Conservation (phyloP, 2,113 vertebrate species). For the Columba livia region DNA sequence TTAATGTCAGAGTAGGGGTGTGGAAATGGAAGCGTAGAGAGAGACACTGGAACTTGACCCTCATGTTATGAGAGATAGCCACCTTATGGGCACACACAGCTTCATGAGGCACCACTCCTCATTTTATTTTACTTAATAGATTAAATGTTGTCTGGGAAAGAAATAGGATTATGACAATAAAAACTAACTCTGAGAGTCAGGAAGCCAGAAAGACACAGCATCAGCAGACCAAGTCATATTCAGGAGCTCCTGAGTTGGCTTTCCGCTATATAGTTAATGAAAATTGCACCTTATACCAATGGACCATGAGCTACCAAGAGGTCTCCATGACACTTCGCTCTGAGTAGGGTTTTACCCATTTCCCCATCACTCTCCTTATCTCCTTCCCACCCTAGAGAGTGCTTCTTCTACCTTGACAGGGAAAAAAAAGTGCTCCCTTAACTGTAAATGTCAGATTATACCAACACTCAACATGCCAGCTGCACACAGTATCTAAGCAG, state of each 20-base stretch:
- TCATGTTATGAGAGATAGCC: not conserved
- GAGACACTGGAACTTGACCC: not conserved
- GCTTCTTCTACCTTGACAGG: not conserved
- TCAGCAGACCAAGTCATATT: not conserved
- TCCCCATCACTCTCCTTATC: not conserved
- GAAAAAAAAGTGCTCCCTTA: not conserved
- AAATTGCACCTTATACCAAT: not conserved
- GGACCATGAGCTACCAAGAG: not conserved
- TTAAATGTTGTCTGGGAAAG: not conserved
- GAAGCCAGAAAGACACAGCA: not conserved
- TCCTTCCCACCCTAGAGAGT: not conserved
- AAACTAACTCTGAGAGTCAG: not conserved
- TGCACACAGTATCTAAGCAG: not conserved
- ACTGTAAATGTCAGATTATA: not conserved
- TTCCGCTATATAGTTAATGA: not conserved
- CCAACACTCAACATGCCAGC: not conserved
- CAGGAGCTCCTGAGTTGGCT: not conserved
- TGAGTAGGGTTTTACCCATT: not conserved
- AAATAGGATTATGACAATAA: not conserved
- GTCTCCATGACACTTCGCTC: not conserved
- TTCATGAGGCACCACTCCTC: not conserved
- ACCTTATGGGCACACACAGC: not conserved
- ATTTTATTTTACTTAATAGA: not conserved
- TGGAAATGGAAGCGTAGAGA: not conserved
- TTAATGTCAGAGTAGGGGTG: not conserved